Conservation (phyloP, 1,140 invertebrate species). For the Drosophila watanabei region DNA sequence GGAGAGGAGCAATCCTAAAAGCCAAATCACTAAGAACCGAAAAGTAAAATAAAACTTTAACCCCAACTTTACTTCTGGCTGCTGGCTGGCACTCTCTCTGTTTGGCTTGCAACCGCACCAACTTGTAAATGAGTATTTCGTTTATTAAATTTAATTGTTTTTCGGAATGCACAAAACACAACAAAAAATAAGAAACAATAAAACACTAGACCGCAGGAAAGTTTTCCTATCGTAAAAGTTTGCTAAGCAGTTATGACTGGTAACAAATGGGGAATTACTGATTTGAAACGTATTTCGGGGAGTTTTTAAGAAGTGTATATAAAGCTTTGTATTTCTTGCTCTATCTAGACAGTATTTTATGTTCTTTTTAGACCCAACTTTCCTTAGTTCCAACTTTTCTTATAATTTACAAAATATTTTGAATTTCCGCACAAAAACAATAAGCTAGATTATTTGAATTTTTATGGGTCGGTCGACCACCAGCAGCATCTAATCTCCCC, state of each 20-base stretch:
- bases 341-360: not conserved
- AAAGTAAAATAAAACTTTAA: slow-evolving; percentile 47
- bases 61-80: slow-evolving; percentile 19
- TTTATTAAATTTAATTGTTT: slow-evolving; percentile 51
- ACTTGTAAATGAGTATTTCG: slow-evolving; percentile 36
- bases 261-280: not conserved
- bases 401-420: slow-evolving; percentile 5
- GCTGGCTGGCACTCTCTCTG: not conserved
- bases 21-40: slow-evolving; percentile 37
- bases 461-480: slow-evolving; percentile 8
- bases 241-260: not conserved
- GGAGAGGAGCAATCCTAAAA: slow-evolving; percentile 24
- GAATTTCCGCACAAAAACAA: slow-evolving; percentile 17
- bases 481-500: not conserved
- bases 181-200: slow-evolving; percentile 4
- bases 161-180: not conserved
- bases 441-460: slow-evolving; percentile 17
- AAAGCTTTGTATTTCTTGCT: not conserved
- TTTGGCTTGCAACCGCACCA: slow-evolving; percentile 28
- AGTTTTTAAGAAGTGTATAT: not conserved
- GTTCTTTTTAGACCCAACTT: no score
- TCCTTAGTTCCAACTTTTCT: not conserved
- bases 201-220: slow-evolving; percentile 12
- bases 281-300: not conserved
- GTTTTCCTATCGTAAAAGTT: slow-evolving; percentile 29